phyloP scores from a whole-genome alignment of 1,140 invertebrate genomes.

The Cherax destructor region DNA sequence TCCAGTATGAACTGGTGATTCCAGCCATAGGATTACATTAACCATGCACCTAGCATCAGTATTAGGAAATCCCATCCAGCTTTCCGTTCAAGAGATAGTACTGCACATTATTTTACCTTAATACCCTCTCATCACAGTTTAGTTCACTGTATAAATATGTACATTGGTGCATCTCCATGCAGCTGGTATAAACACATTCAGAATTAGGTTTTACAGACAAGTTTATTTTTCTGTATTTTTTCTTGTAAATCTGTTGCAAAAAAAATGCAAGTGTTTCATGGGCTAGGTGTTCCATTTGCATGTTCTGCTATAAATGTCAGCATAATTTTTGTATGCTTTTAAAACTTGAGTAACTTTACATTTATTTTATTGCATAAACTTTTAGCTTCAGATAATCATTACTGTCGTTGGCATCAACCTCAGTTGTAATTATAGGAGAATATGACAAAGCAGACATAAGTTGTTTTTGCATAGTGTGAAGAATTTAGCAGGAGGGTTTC shows the following conservation, averaged over 20 bases:
- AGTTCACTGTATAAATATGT: not conserved
- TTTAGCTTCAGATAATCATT: too few relatives aligned
- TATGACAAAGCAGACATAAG: too few relatives aligned
- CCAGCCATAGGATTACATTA: slow-evolving; percentile 13
- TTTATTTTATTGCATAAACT: too few relatives aligned
- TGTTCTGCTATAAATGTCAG: not conserved
- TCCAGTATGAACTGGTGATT: not conserved
- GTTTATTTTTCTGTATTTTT: not conserved
- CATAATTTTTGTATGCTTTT: not conserved
- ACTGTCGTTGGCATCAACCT: too few relatives aligned
- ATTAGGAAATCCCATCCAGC: not conserved
- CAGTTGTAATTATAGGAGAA: too few relatives aligned
- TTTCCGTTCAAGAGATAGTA: not conserved
- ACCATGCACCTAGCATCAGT: not conserved
- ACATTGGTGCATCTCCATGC: not conserved
- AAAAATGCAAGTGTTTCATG: not conserved
- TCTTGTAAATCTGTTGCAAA: not conserved
- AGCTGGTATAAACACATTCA: not conserved
- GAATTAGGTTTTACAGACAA: not conserved
- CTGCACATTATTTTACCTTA: not conserved
- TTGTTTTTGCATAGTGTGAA: too few relatives aligned
- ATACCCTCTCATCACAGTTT: not conserved
- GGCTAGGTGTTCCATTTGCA: not conserved
- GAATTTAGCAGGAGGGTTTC: too few relatives aligned
- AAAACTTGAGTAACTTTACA: not conserved